These are phyloP conservation scores for Ptilodon capucinus DNA, from an alignment of 2,888 invertebrate genomes.

Conservation along the genomic window DNA sequence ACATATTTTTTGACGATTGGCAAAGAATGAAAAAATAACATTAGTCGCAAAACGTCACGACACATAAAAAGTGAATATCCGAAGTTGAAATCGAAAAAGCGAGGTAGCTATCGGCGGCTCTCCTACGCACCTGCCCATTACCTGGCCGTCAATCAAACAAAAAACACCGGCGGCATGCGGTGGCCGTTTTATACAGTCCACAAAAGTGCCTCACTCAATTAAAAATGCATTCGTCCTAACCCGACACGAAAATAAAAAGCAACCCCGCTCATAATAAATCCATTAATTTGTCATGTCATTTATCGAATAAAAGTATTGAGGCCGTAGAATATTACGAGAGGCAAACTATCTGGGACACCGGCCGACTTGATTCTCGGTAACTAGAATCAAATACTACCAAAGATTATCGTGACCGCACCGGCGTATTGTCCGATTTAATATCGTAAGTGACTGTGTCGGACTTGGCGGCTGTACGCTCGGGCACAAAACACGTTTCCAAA, in stretches of 20 bases:
- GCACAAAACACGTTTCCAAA: conserved; percentile 32
- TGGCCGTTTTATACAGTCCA: conserved; percentile 80
- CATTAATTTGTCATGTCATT: conserved; percentile 83
- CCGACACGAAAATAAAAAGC: conserved; percentile 73
- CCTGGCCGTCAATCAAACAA: conserved; percentile 80
- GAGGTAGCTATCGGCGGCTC: conserved; percentile 72
- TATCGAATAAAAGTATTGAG: conserved; percentile 64
- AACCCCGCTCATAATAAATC: conserved; percentile 80
- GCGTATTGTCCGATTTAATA: conserved; percentile 71
- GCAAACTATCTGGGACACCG: conserved; percentile 51
- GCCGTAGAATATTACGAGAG: conserved; percentile 57
- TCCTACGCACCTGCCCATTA: conserved; percentile 81
- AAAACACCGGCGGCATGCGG: conserved; percentile 74
- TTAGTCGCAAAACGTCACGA: conserved; percentile 59
- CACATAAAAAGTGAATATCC: conserved; percentile 64
- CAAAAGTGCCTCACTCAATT: conserved; percentile 82
- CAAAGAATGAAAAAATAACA: conserved; percentile 48
- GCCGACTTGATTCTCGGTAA: conserved; percentile 62
- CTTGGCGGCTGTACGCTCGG: conserved; percentile 44
- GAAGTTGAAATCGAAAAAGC: conserved; percentile 67
- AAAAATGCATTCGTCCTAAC: conserved; percentile 82
- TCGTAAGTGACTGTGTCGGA: conserved; percentile 64
- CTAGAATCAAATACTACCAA: conserved; percentile 65
- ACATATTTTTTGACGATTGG: neutral
- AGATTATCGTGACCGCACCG: conserved; percentile 68